Conservation (phyloP, 2,888 invertebrate genomes). For the Oscheius onirici region DNA sequence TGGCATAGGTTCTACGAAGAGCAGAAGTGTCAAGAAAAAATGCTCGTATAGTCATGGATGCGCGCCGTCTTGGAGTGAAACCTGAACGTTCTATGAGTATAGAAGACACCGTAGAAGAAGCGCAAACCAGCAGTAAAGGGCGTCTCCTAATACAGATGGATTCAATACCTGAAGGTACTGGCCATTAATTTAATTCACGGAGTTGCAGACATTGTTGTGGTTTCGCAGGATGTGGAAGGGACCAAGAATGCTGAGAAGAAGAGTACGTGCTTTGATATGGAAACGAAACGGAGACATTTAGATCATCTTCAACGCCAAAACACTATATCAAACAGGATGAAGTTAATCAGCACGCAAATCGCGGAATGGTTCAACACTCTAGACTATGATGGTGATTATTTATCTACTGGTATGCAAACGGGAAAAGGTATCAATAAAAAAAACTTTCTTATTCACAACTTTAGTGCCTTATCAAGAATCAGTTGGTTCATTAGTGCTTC, state of each 20-base stretch:
- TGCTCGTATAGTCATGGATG: constrained; percentile 59
- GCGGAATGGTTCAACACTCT: constrained; percentile 50
- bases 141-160: constrained; percentile 62
- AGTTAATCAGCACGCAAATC: constrained; percentile 34
- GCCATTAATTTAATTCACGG: no score
- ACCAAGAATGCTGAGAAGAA: no score
- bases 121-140: background rate
- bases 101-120: background rate
- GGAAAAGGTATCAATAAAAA: constrained; percentile 7
- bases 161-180: constrained; percentile 66
- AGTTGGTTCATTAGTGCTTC: constrained; percentile 30
- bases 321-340: constrained; percentile 20
- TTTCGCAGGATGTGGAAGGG: no score
- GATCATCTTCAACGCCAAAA: background rate
- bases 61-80: constrained; percentile 28
- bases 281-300: no score
- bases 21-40: constrained; percentile 59
- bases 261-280: no score
- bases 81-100: background rate
- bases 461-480: constrained; percentile 4
- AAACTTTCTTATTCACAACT: background rate
- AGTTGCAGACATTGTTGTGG: no score
- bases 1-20: constrained; percentile 52
- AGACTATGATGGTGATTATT: constrained; percentile 51
- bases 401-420: constrained; percentile 27